Percentiles rank a stretch among this genome's conserved stretches.
phyloP scores from a whole-genome alignment of 2,113 vertebrate genomes.

The Delphinus delphis region DNA sequence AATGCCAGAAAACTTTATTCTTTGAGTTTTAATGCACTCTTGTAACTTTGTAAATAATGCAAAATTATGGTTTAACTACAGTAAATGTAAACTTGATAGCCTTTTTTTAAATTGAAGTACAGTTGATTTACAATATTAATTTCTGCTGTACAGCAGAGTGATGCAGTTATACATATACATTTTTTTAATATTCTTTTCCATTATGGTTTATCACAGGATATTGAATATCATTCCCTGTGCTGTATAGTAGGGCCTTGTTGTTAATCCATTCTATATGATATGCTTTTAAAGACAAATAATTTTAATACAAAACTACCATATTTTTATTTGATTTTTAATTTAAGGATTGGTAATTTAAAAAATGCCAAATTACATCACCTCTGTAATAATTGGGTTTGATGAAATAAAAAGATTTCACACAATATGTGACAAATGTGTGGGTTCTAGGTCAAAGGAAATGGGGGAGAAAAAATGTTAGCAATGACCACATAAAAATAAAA shows the following conservation, averaged over 20 bases:
- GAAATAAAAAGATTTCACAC: not conserved
- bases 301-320: not conserved
- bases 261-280: not conserved
- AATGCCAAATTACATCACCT: not conserved
- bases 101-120: not conserved
- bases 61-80: not conserved
- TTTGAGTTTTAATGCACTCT: not conserved
- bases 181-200: not conserved
- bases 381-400: not conserved
- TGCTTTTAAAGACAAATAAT: not conserved
- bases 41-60: not conserved
- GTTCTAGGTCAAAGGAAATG: not conserved
- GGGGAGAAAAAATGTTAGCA: not conserved
- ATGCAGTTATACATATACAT: not conserved
- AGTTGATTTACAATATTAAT: not conserved
- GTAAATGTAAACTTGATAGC: not conserved
- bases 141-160: not conserved
- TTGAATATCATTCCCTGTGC: not conserved
- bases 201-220: not conserved
- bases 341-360: not conserved
- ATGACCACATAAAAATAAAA: constrained; percentile 30
- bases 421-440: not conserved
- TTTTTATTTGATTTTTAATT: constrained; percentile 9
- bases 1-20: not conserved
- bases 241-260: not conserved